phyloP scores from a whole-genome alignment of 64 coral and sea anemone genomes.

The Pachyseris speciosa region DNA sequence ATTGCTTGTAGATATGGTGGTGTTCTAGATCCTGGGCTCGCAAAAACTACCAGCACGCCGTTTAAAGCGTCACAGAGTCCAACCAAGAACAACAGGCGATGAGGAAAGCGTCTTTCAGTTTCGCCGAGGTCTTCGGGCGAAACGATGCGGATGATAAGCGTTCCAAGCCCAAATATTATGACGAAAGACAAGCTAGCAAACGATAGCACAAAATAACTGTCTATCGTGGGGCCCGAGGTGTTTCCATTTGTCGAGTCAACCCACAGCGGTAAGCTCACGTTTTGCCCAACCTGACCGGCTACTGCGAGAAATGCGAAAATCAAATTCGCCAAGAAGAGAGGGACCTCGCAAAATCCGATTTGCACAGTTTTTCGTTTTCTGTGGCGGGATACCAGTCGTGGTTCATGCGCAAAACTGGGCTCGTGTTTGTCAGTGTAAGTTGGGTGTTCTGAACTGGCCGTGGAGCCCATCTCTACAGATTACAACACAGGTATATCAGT shows the following conservation, averaged over 20 bases:
- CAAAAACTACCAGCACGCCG: slow-evolving; percentile 82
- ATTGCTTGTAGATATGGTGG: slow-evolving; percentile 92
- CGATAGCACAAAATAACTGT: slow-evolving; percentile 88
- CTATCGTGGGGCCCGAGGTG: slow-evolving; percentile 9
- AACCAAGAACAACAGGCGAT: slow-evolving; percentile 70
- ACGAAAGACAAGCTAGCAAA: slow-evolving; percentile 87
- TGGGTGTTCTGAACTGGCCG: too few species aligned
- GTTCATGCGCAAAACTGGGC: background rate
- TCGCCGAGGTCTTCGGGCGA: slow-evolving; percentile 53
- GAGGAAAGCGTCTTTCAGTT: slow-evolving; percentile 77
- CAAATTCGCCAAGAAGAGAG: slow-evolving; percentile 69
- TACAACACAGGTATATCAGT: too few species aligned
- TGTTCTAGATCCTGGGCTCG: slow-evolving; percentile 74
- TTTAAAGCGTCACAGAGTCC: slow-evolving; percentile 88
- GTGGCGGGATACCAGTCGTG: background rate
- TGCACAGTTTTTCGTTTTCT: slow-evolving; percentile 31
- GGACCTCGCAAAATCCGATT: slow-evolving; percentile 33
- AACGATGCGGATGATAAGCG: slow-evolving; percentile 53
- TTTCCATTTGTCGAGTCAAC: slow-evolving; percentile 66
- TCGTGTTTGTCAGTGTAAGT: background rate
- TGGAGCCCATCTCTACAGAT: background rate
- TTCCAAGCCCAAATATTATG: slow-evolving; percentile 78
- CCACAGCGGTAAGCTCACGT: slow-evolving; percentile 84
- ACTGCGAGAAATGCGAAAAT: slow-evolving; percentile 67
- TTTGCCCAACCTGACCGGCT: slow-evolving; percentile 79